Evolutionary conservation across 2,888 invertebrate species (phyloP), one percentile per base, ranked within the genome.

Genomic region (Caenorhabditis sp.): DNA sequence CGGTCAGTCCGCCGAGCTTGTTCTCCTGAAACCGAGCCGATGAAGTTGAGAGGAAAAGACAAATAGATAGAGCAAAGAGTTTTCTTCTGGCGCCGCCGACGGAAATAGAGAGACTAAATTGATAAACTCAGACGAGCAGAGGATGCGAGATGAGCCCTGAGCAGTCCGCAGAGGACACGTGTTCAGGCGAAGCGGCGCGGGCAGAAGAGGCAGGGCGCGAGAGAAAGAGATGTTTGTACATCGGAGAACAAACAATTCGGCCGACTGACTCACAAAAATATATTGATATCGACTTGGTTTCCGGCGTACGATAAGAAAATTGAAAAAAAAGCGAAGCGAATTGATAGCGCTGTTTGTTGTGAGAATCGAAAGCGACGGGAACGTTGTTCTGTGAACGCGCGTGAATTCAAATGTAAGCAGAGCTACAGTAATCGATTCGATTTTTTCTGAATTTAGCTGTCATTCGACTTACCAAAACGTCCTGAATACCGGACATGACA

Each of bases 401-500:
- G n/a, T n/a, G n/a, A n/a, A n/a, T n/a, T n/a, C n/a, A n/a, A n/a
- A n/a, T n/a, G n/a, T n/a, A n/a, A n/a, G n/a, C n/a, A n/a, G n/a
- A n/a, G n/a, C n/a, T n/a, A n/a, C n/a, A n/a, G n/a, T n/a, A n/a
- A n/a, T n/a, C n/a, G n/a, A n/a, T n/a, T n/a, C n/a, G n/a, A n/a
- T n/a, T n/a, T n/a, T n/a, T n/a, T n/a, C n/a, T n/a, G n/a, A n/a
- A n/a, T n/a, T n/a, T n/a, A n/a, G n/a, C n/a, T n/a, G n/a, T n/a
- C n/a, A n/a, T n/a, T n/a, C n/a, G n/a, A 75, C 78, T 71, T 32
- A 79, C 78, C 45, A 81, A 26, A 27, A 76, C 81, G 52, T 81
- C 81, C 59, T 81, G 72, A 41, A 81, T 77, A 30, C 81, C 81
- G 39, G 78, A 78, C 50, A 71, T 76, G 41, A 81, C 65, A 24